phyloP scores from a whole-genome alignment of 2,797 vertebrate species.

The Danio aesculapii region DNA sequence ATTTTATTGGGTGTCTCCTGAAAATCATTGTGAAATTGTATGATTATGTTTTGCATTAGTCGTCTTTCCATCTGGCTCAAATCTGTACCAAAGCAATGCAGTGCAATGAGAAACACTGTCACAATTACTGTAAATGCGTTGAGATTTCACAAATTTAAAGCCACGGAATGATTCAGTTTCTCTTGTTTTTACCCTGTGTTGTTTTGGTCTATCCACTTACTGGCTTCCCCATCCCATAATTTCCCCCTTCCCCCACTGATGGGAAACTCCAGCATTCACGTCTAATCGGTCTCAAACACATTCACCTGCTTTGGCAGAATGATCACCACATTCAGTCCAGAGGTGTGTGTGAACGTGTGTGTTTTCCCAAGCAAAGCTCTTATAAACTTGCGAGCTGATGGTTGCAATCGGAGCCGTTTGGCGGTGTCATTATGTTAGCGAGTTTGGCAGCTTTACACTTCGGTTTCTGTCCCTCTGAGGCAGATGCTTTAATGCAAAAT shows the following conservation, averaged over 20 bases:
- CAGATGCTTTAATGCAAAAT: constrained; percentile 34
- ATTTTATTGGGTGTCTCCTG: no score
- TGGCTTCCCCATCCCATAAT: constrained; percentile 39
- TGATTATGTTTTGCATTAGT: no score
- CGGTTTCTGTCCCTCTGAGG: constrained; percentile 7
- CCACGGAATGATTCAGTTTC: constrained; percentile 14
- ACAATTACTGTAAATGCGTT: not conserved
- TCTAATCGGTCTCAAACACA: constrained; percentile 42
- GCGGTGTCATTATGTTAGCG: constrained; percentile 24
- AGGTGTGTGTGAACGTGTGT: constrained; percentile 11
- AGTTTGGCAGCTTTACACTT: constrained; percentile 34
- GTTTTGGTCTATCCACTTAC: constrained; percentile 34
- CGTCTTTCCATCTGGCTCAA: not conserved
- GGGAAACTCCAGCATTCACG: constrained; percentile 53
- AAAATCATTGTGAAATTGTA: no score
- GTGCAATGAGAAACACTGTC: not conserved
- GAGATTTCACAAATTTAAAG: not conserved
- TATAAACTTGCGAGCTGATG: constrained; percentile 7
- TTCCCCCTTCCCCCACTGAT: constrained; percentile 28
- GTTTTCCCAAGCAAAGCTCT: constrained; percentile 25
- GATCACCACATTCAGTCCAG: constrained; percentile 29
- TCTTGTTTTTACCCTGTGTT: constrained; percentile 17
- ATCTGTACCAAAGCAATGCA: not conserved
- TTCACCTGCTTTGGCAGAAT: constrained; percentile 41
- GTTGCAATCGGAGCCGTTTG: constrained; percentile 14